A percentile compares a stretch with the other conserved stretches of the same genome.
Conservation (phyloP, 2,888 invertebrate genomes). For the Malthinus seriepunctatus region DNA sequence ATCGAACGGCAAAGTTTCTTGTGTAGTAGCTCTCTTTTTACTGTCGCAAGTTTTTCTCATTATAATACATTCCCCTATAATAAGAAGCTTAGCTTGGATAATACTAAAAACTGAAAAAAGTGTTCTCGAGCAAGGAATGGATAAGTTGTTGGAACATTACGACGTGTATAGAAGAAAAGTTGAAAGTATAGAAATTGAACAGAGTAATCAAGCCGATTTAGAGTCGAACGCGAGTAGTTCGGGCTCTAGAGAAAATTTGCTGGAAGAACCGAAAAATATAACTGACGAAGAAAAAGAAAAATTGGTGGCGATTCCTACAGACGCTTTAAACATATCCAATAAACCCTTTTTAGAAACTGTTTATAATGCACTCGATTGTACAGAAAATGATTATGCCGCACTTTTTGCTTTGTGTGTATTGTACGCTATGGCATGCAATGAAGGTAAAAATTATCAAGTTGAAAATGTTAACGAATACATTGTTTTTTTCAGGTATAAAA, state of each 20-base stretch:
- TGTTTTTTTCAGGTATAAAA: constrained; percentile 69
- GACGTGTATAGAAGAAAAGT: constrained; percentile 39
- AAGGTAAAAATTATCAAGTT: constrained; percentile 69
- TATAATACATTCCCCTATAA: constrained; percentile 87
- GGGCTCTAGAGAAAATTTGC: constrained; percentile 44
- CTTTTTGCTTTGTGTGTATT: constrained; percentile 89
- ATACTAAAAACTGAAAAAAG: constrained; percentile 78
- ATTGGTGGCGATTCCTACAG: constrained; percentile 41
- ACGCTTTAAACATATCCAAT: constrained; percentile 57
- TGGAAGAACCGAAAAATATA: constrained; percentile 70
- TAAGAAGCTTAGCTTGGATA: constrained; percentile 88
- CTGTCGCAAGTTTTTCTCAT: constrained; percentile 95
- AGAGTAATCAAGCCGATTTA: constrained; percentile 34
- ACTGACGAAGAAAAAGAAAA: constrained; percentile 92
- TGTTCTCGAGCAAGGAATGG: constrained; percentile 49
- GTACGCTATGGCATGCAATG: constrained; percentile 91
- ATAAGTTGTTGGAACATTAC: constrained; percentile 50
- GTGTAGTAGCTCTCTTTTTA: constrained; percentile 88
- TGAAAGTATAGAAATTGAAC: constrained; percentile 28
- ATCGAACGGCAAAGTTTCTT: constrained; percentile 69
- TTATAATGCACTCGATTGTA: constrained; percentile 82
- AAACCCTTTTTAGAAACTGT: constrained; percentile 90
- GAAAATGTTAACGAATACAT: constrained; percentile 4
- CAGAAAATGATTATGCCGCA: constrained; percentile 93
- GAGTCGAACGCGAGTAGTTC: constrained; percentile 40